phyloP scores from a whole-genome alignment of 1,140 invertebrate genomes.

The Microvelia longipes region DNA sequence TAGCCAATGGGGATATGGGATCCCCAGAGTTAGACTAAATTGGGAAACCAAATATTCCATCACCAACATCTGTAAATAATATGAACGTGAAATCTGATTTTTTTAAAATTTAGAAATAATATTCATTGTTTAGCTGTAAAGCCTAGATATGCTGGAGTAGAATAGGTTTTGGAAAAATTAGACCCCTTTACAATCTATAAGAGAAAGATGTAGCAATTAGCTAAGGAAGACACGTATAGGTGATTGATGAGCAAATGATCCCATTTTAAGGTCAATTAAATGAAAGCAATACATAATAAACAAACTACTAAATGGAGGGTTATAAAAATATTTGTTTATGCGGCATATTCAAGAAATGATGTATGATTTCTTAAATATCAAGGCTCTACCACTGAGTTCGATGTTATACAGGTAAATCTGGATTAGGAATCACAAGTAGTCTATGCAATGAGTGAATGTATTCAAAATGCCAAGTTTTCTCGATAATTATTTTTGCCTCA shows the following conservation, averaged over 20 bases:
- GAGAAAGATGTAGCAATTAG: neutral
- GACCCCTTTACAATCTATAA: neutral
- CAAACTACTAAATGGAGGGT: slow-evolving; percentile 14
- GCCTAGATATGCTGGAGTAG: neutral
- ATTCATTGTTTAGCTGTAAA: neutral
- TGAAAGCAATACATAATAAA: slow-evolving; percentile 18
- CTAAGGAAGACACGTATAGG: neutral
- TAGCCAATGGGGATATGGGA: neutral
- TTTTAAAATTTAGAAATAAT: neutral
- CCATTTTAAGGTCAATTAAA: slow-evolving; percentile 21
- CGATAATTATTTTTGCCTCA: neutral
- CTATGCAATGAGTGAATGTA: neutral
- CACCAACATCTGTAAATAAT: neutral
- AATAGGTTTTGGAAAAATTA: neutral
- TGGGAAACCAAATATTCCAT: neutral
- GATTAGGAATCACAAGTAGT: neutral
- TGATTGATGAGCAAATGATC: slow-evolving; percentile 26
- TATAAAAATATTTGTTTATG: slow-evolving; percentile 22
- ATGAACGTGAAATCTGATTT: neutral
- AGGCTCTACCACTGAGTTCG: slow-evolving; percentile 16
- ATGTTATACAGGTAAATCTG: neutral
- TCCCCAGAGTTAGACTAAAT: neutral
- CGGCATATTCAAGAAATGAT: slow-evolving; percentile 19
- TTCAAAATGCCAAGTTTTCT: neutral
- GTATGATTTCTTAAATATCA: slow-evolving; percentile 24